phyloP scores from a whole-genome alignment of 2,113 vertebrate genomes.

The Pontoporia blainvillei region DNA sequence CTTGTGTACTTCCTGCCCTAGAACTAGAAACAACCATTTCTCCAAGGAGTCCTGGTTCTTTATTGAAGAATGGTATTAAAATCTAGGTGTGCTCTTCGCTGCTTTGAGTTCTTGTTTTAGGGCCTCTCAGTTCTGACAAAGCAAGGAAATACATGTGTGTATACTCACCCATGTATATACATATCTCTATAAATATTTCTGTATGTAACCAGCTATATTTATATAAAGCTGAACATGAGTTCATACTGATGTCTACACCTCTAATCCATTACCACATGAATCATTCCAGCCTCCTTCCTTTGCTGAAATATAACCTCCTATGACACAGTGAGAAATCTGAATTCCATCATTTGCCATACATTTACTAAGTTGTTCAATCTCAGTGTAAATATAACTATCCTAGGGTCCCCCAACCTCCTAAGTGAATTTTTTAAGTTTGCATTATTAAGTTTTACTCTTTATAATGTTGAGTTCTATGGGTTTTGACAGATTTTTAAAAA shows the following conservation, averaged over 20 bases:
- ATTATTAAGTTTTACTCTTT: neutral
- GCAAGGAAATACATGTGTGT: neutral
- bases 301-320: neutral
- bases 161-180: neutral
- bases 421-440: neutral
- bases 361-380: neutral
- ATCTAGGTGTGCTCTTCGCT: neutral
- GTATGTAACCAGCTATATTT: neutral
- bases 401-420: neutral
- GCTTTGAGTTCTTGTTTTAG: neutral
- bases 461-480: neutral
- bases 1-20: neutral
- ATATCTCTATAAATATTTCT: neutral
- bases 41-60: neutral
- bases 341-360: neutral
- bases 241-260: neutral
- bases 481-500: neutral
- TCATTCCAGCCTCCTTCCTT: neutral
- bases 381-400: neutral
- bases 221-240: neutral
- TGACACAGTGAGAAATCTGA: neutral
- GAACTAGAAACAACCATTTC: neutral
- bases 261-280: neutral
- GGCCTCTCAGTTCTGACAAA: neutral
- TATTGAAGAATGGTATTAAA: neutral